These are phyloP conservation scores for Crypturellus undulatus DNA, from an alignment of 2,113 vertebrate genomes.

Conservation along the genomic window DNA sequence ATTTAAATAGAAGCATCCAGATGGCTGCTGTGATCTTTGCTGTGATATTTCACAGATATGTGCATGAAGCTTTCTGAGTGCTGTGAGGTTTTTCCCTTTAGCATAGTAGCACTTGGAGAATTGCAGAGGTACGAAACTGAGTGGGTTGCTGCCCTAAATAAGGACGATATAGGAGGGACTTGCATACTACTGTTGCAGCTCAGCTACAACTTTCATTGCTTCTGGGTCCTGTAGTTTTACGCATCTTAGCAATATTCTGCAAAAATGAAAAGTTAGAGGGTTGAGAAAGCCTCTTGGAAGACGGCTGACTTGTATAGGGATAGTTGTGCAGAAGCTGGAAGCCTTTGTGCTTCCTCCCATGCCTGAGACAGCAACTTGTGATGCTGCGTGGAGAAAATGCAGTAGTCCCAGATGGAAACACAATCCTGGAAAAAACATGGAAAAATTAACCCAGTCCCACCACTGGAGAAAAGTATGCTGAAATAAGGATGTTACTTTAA, in stretches of 20 bases:
- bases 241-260: background rate
- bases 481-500: background rate
- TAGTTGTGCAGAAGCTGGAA: background rate
- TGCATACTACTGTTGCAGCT: background rate
- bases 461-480: background rate
- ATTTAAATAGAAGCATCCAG: background rate
- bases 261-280: background rate
- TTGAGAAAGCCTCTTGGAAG: background rate
- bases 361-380: accelerated
- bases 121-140: background rate
- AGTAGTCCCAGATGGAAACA: background rate
- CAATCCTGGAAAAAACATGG: background rate
- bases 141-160: background rate
- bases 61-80: background rate
- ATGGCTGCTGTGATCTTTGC: background rate
- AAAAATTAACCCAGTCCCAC: background rate
- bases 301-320: background rate
- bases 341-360: background rate
- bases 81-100: background rate
- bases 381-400: background rate
- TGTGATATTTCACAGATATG: background rate
- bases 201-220: background rate
- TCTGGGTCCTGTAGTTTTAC: background rate
- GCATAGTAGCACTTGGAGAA: background rate
- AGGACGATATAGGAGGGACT: accelerated